Conservation (phyloP, 64 coral and sea anemone species). For the Montipora sp. region DNA sequence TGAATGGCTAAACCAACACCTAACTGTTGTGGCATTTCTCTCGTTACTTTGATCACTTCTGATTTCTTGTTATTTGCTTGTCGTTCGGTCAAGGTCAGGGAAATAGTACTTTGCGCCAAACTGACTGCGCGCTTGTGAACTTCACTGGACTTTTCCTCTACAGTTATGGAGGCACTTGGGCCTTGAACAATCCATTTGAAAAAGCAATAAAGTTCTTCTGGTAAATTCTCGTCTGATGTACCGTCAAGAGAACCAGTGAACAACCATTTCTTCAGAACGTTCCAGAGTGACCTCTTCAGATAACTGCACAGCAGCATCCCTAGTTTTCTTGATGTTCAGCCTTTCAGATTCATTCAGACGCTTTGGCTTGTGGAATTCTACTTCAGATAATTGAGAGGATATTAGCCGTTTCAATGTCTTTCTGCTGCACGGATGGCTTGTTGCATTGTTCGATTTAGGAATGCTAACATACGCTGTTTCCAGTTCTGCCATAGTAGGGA, state of each 20-base stretch:
- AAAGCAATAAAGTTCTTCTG: no score
- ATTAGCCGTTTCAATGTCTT: slow-evolving; percentile 35
- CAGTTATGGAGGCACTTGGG: background rate
- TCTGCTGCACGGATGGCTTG: slow-evolving; percentile 1
- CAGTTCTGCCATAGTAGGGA: slow-evolving; percentile 14
- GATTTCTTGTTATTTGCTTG: no score
- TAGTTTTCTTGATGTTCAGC: slow-evolving; percentile 10
- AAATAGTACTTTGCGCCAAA: slow-evolving; percentile 35
- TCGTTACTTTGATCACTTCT: no score
- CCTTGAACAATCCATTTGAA: slow-evolving; percentile 22
- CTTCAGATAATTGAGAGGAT: background rate
- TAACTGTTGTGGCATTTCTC: no score
- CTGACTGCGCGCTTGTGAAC: slow-evolving; percentile 22
- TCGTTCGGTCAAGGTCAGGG: background rate
- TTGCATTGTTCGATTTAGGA: slow-evolving; percentile 25
- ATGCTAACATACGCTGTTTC: slow-evolving; percentile 30
- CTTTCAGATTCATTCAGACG: slow-evolving; percentile 34
- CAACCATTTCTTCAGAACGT: no score
- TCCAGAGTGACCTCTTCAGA: slow-evolving; percentile 26
- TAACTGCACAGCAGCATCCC: slow-evolving; percentile 31
- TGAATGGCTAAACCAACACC: no score
- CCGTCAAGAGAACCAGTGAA: no score
- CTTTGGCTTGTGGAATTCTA: slow-evolving; percentile 19
- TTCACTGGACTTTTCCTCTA: no score
- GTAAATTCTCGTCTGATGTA: no score